Evolutionary conservation across 2,888 invertebrate species (phyloP).

Genomic region (Aproaerema taeniolella): DNA sequence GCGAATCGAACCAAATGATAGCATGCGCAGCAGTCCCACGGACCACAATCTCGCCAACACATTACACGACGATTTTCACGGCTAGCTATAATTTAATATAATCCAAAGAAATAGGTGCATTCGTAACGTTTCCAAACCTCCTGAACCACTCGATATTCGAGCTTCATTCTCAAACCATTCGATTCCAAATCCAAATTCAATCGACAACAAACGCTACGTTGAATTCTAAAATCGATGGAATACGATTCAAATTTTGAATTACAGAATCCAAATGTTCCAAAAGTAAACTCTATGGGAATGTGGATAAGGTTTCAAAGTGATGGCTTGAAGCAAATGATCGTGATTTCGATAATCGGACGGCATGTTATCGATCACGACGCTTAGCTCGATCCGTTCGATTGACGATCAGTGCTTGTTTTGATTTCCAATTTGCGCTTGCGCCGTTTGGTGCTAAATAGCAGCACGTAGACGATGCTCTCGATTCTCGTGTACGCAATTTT

Average conservation of each 20-base stretch:
- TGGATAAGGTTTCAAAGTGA: conserved; percentile 21
- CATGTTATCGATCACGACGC: conserved; percentile 71
- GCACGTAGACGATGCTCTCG: conserved; percentile 61
- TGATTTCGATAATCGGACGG: conserved; percentile 71
- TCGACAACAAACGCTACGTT: conserved; percentile 14
- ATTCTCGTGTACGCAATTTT: conserved; percentile 58
- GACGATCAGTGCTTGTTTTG: conserved; percentile 72
- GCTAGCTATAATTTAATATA: conserved; percentile 76
- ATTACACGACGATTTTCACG: conserved; percentile 74
- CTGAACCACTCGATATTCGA: conserved; percentile 30
- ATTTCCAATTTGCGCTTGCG: conserved; percentile 76
- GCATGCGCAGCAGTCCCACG: conserved; percentile 57
- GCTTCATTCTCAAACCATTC: conserved; percentile 19
- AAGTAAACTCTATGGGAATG: conserved; percentile 28
- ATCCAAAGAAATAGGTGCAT: conserved; percentile 74
- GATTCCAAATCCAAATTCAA: conserved; percentile 24
- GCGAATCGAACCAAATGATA: conserved; percentile 62
- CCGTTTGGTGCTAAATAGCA: conserved; percentile 72
- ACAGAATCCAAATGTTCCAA: conserved; percentile 14
- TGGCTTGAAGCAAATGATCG: conserved; percentile 51
- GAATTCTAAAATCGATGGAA: conserved; percentile 26
- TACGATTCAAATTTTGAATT: conserved; percentile 42
- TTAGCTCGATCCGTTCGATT: conserved; percentile 72
- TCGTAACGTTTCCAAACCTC: conserved; percentile 37
- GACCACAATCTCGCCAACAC: conserved; percentile 65